Conservation (phyloP, 2,797 vertebrate species). For the Benthosema pterotum region DNA sequence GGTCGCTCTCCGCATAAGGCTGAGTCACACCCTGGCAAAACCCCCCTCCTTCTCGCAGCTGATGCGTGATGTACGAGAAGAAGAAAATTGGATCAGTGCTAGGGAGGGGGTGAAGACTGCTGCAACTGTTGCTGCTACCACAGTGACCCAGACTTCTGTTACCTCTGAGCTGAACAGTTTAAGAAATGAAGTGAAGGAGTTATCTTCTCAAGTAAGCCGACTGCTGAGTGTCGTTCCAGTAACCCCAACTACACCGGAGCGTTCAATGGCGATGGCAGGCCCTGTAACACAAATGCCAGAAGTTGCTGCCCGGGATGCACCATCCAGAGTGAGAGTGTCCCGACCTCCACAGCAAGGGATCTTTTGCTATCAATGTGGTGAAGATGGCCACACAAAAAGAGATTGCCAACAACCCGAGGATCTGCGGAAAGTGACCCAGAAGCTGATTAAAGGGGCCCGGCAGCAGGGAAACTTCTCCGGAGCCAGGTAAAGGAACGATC, state of each 20-base stretch:
- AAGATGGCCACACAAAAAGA: background rate
- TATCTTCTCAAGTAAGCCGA: background rate
- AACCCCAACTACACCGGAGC: background rate
- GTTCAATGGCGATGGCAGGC: background rate
- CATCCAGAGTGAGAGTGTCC: conserved; percentile 1
- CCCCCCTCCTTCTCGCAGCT: conserved; percentile 22
- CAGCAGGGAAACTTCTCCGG: background rate
- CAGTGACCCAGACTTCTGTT: background rate
- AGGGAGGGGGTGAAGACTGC: conserved; percentile 4
- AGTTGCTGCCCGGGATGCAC: background rate
- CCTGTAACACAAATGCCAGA: background rate
- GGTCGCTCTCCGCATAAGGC: background rate
- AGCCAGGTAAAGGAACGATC: no score
- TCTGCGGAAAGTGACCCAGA: conserved; percentile 1
- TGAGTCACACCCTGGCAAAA: background rate
- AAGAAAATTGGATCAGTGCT: conserved; percentile 9
- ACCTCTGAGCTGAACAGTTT: background rate
- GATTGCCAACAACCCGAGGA: no score
- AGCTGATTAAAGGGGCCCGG: background rate
- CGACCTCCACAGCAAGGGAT: background rate
- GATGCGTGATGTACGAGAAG: conserved; percentile 12
- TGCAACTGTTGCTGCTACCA: background rate
- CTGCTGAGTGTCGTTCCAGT: background rate
- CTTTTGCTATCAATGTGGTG: background rate
- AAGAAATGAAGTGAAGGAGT: conserved; percentile 1